These are phyloP conservation scores for Pteruthius melanotis DNA, from an alignment of 2,113 vertebrate genomes.

Conservation along the genomic window DNA sequence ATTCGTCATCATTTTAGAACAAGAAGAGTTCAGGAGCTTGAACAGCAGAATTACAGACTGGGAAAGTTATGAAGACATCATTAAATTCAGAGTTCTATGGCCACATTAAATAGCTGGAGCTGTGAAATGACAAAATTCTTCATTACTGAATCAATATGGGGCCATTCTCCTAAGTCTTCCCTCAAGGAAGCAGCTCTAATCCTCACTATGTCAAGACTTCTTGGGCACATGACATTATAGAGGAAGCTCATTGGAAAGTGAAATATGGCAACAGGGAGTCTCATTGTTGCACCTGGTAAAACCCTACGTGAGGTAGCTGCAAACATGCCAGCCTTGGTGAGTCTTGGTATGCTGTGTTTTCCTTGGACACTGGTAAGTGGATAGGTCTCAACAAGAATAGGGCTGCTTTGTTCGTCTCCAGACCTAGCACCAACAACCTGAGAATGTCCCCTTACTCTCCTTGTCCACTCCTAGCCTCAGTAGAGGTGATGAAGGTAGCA, in stretches of 20 bases:
- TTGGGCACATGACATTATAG: background rate
- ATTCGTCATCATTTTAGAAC: background rate
- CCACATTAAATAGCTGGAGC: background rate
- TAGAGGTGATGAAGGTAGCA: background rate
- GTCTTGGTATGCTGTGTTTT: background rate
- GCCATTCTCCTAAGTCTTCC: background rate
- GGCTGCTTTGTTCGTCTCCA: background rate
- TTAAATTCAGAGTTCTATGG: background rate
- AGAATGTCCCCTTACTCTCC: background rate
- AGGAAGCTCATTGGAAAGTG: background rate
- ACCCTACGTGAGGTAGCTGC: background rate
- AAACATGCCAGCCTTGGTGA: background rate
- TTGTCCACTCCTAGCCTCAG: background rate
- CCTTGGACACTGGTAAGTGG: background rate
- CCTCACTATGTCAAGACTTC: background rate
- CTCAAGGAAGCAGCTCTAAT: background rate
- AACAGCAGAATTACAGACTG: background rate
- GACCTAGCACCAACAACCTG: background rate
- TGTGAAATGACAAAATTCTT: background rate
- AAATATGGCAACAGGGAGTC: background rate
- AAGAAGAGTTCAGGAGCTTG: background rate
- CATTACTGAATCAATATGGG: background rate
- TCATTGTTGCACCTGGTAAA: background rate
- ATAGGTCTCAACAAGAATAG: background rate
- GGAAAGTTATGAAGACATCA: background rate